phyloP scores from a whole-genome alignment of 2,113 vertebrate species.

The Tyto alba region DNA sequence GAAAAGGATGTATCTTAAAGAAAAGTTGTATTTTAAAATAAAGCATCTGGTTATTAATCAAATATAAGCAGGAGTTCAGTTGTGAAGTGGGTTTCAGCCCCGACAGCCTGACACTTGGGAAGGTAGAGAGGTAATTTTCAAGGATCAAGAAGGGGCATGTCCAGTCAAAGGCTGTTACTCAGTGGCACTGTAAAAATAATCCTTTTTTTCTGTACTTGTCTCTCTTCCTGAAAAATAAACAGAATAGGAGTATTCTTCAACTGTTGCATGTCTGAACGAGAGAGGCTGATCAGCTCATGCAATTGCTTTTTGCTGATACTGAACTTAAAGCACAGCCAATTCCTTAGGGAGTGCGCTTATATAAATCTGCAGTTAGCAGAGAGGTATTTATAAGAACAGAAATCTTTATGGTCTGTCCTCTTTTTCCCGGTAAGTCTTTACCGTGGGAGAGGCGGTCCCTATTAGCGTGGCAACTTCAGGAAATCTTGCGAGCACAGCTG shows the following conservation, averaged over 20 bases:
- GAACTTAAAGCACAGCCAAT: neutral
- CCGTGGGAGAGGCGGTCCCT: neutral
- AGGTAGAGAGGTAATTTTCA: neutral
- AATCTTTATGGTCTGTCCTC: neutral
- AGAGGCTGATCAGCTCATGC: neutral
- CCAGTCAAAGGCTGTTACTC: neutral
- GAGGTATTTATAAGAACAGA: neutral
- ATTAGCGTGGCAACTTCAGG: neutral
- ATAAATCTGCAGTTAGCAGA: neutral
- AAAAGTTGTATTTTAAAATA: slow-evolving; percentile 72
- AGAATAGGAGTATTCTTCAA: neutral
- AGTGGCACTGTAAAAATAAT: neutral
- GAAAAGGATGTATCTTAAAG: slow-evolving; percentile 75
- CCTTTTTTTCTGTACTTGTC: neutral
- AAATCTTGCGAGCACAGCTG: neutral
- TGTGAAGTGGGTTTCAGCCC: neutral
- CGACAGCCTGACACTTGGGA: neutral
- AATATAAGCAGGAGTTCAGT: neutral
- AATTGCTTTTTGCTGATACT: neutral
- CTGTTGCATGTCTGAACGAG: neutral
- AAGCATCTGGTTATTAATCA: slow-evolving; percentile 54
- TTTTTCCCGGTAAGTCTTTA: neutral
- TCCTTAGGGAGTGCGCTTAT: rapidly evolving
- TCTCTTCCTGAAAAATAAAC: neutral
- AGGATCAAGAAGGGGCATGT: neutral